Evolutionary conservation across 2,797 vertebrate genomes (phyloP).

Genomic region (Geotria australis): DNA sequence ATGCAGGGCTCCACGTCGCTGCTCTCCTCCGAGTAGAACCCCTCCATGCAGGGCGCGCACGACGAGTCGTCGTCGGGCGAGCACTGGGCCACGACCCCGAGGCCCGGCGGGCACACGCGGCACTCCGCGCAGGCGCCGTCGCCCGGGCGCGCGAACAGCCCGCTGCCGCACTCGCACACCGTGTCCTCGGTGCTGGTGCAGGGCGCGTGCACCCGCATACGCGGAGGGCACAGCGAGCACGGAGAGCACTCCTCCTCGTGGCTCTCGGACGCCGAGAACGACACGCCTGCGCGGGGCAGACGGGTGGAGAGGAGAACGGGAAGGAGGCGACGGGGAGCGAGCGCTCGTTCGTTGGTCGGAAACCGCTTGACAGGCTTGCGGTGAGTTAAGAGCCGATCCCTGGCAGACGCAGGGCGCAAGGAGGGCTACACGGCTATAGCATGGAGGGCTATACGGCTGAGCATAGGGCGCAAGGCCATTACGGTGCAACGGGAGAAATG

Average conservation of each 20-base stretch:
- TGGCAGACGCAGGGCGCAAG: too few species aligned
- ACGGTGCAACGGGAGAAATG: too few species aligned
- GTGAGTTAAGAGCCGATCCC: too few species aligned
- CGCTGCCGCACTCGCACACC: conserved; percentile 30
- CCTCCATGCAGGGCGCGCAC: conserved; percentile 45
- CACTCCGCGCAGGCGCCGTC: conserved; percentile 41
- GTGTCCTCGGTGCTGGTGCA: conserved; percentile 29
- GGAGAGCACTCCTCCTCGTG: conserved; percentile 32
- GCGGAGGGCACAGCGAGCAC: conserved; percentile 41
- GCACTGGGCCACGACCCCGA: conserved; percentile 44
- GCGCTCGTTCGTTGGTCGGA: too few species aligned
- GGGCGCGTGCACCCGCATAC: conserved; percentile 53
- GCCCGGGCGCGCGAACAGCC: conserved; percentile 33
- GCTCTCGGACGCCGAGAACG: conserved; percentile 51
- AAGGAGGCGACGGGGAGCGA: too few species aligned
- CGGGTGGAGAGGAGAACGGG: neutral
- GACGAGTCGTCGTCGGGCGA: conserved; percentile 28
- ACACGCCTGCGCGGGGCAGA: conserved; percentile 27
- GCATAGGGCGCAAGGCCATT: too few species aligned
- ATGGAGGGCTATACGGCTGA: too few species aligned
- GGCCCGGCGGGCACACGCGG: conserved; percentile 39
- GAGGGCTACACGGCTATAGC: too few species aligned
- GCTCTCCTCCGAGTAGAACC: conserved; percentile 53
- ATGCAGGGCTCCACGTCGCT: conserved; percentile 70
- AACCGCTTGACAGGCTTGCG: too few species aligned